Evolutionary conservation across 2,888 invertebrate genomes (phyloP).

Genomic region (Ligdia adustata): DNA sequence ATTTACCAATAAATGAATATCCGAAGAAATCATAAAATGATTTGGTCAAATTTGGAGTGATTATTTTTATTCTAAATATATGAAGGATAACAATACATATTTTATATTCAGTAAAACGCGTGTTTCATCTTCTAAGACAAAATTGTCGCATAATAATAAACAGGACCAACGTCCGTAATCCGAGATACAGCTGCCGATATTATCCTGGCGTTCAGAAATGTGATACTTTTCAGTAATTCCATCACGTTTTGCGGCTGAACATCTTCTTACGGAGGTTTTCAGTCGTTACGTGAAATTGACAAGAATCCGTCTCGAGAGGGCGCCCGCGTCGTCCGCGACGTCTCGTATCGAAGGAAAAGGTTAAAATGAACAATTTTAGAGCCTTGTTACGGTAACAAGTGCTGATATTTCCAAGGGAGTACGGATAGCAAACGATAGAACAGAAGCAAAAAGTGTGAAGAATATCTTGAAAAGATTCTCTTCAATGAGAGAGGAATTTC

Average conservation of each 20-base stretch:
- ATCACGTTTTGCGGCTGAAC: slow-evolving; percentile 8
- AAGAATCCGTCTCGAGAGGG: slow-evolving; percentile 6
- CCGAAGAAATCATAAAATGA: too few species aligned
- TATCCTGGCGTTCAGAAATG: slow-evolving; percentile 6
- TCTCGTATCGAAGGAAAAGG: slow-evolving; percentile 28
- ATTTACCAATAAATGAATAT: too few species aligned
- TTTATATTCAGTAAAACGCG: too few species aligned
- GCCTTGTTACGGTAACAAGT: slow-evolving; percentile 39
- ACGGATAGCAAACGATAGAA: slow-evolving; percentile 26
- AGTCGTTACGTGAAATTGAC: slow-evolving; percentile 13
- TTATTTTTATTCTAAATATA: too few species aligned
- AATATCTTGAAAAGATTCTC: too few species aligned
- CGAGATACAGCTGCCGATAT: slow-evolving; percentile 6
- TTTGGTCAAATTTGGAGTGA: too few species aligned
- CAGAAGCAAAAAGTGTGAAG: too few species aligned
- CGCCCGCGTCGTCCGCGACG: slow-evolving; percentile 1
- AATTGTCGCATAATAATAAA: slow-evolving; percentile 16
- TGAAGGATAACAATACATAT: too few species aligned
- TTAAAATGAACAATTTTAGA: slow-evolving; percentile 38
- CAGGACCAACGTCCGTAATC: slow-evolving; percentile 1
- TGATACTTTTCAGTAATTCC: slow-evolving; percentile 20
- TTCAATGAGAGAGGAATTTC: too few species aligned
- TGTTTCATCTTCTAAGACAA: too few species aligned
- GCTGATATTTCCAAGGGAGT: slow-evolving; percentile 35
- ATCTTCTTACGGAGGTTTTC: too few species aligned